Conservation (phyloP, 2,888 invertebrate species). For the Heliconius sara region DNA sequence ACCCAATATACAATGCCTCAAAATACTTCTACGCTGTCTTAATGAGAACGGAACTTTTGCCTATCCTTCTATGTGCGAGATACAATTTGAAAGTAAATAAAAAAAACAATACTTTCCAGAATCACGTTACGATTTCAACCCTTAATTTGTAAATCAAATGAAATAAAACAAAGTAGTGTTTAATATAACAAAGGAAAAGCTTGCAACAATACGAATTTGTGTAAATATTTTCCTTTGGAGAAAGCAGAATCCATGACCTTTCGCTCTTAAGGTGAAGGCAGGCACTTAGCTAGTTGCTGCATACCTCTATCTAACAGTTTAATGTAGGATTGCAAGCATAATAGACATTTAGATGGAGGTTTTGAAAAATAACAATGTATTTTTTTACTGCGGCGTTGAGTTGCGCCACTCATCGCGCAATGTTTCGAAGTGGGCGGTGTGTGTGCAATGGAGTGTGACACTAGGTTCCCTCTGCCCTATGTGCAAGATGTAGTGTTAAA, state of each 20-base stretch:
- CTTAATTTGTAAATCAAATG: not conserved
- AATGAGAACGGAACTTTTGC: too few species aligned
- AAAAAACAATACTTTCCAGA: too few species aligned
- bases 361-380: not conserved
- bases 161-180: not conserved
- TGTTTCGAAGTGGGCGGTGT: too few species aligned
- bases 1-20: too few species aligned
- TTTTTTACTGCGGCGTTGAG: not conserved
- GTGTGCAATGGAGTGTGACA: too few species aligned
- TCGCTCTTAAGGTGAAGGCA: conserved; percentile 20
- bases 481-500: too few species aligned
- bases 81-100: too few species aligned
- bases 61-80: too few species aligned
- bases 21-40: too few species aligned
- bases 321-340: not conserved
- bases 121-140: not conserved
- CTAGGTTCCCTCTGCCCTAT: too few species aligned
- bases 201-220: conserved; percentile 9
- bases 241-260: conserved; percentile 17
- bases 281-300: not conserved
- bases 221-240: conserved; percentile 2
- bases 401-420: not conserved
- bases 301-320: not conserved
- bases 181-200: not conserved
- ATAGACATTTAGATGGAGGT: not conserved